Conservation (phyloP, 2,113 vertebrate species). For the Dipodomys stephensi region DNA sequence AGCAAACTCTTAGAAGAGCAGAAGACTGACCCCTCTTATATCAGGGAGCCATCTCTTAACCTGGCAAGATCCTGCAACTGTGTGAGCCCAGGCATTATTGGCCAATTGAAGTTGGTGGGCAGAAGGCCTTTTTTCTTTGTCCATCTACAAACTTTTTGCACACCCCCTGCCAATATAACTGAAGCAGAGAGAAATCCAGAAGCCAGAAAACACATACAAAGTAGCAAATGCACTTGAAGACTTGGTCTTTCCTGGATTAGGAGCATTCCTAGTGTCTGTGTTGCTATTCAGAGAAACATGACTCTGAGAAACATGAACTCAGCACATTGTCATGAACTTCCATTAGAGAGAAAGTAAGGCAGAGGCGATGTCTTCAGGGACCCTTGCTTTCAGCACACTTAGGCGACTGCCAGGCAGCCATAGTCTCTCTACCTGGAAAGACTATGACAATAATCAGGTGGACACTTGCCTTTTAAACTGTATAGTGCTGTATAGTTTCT, state of each 20-base stretch:
- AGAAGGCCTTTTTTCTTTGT: neutral
- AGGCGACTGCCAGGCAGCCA: neutral
- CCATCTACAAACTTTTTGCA: neutral
- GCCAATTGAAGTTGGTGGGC: slow-evolving; percentile 32
- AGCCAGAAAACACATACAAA: neutral
- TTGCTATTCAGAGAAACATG: neutral
- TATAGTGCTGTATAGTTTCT: neutral
- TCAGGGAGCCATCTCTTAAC: slow-evolving; percentile 53
- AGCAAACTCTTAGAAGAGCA: slow-evolving; percentile 20
- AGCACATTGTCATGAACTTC: neutral
- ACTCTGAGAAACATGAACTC: neutral
- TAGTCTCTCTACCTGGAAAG: neutral
- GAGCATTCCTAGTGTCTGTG: neutral
- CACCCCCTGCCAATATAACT: neutral
- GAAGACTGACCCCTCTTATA: neutral
- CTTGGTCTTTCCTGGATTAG: neutral
- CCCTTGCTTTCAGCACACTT: neutral
- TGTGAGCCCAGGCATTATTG: slow-evolving; percentile 2
- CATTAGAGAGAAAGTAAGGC: neutral
- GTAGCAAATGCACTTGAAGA: neutral
- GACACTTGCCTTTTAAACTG: neutral
- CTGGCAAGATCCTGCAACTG: neutral
- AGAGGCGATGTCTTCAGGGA: neutral
- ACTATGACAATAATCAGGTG: neutral
- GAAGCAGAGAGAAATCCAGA: neutral